Evolutionary conservation across 35 echinoderm and acorn worm species (phyloP), one percentile per base, ranked within the genome.

Genomic region (Patiria miniata): DNA sequence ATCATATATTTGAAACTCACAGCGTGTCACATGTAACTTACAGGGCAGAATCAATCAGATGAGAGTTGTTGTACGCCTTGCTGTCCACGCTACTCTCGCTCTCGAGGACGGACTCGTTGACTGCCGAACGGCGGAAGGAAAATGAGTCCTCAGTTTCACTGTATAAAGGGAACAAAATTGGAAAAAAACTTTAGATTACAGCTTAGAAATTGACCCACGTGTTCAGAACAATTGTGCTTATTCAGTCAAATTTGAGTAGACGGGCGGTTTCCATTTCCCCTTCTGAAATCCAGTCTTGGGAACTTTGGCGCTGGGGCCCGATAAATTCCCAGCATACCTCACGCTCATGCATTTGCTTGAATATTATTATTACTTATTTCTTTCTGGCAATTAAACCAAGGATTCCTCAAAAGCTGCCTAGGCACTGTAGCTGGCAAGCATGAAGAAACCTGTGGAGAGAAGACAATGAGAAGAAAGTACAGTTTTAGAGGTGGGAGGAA

Each of bases 121-220:
- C 88, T 14, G 85, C 85, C 10, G 88, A 90, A 50, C 81, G 88
- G n/a, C 80, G 88, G 79, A 81, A 90, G 18, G 79, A 83, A 81
- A 90, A 90, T 7, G 88, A 90, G 17, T 90, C 88, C 57, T 90
- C 77, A 8, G 88, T 90, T 57, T 82, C 79, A 80, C 78, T 80
- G 78, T 18, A 80, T n/a, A 23, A 39, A 19, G 18, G 10, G 6
- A 80, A 37, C 37, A 37, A 36, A 3, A 5, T 14, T 36, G 4
- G 12, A 79, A 39, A 79, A 22, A 39, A 52, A 40, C 5, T 37
- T 18, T 80, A 80, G 26, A 19, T 47, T 4, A 47, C 4, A 47
- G 12, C 42, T 47, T 47, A 12, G 4, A 47, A n/a, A 14, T n/a
- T 58, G 55, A 58, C n/a, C 14, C 55, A 15, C 14, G n/a, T 58